Evolutionary conservation across 2,797 vertebrate genomes (phyloP).

Genomic region (Remorina albescens): DNA sequence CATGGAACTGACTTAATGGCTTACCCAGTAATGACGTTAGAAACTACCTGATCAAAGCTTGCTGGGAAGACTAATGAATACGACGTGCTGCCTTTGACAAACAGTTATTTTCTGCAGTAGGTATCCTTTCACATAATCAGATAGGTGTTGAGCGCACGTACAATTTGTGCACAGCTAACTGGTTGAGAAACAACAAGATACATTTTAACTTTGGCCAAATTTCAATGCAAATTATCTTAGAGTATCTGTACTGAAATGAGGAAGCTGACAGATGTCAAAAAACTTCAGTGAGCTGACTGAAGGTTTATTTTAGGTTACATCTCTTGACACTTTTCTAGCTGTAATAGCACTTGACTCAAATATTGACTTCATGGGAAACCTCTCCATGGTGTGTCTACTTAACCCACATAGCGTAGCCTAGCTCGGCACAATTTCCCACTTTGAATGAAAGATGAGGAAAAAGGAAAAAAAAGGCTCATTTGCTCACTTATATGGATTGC

Average conservation of each 20-base stretch:
- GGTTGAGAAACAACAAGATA: background rate
- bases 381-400: constrained; percentile 9
- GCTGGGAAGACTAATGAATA: constrained; percentile 24
- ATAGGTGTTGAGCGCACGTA: background rate
- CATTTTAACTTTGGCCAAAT: background rate
- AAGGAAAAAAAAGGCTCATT: background rate
- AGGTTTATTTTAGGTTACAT: constrained; percentile 35
- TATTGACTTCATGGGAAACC: constrained; percentile 9
- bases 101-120: background rate
- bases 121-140: constrained; percentile 12
- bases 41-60: constrained; percentile 21
- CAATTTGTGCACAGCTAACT: background rate
- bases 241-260: constrained; percentile 8
- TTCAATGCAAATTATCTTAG: background rate
- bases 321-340: constrained; percentile 16
- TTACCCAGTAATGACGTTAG: constrained; percentile 39
- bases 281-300: background rate
- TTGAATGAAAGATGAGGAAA: constrained; percentile 20
- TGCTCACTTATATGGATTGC: constrained; percentile 19
- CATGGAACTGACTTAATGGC: constrained; percentile 39
- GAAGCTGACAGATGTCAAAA: background rate
- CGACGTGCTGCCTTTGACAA: constrained; percentile 4
- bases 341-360: constrained; percentile 10
- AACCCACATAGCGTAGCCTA: constrained; percentile 10
- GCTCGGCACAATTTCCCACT: constrained; percentile 10